Evolutionary conservation across 2,888 invertebrate species (phyloP), one percentile per base, ranked within the genome.

Genomic region (Pheosia tremula): DNA sequence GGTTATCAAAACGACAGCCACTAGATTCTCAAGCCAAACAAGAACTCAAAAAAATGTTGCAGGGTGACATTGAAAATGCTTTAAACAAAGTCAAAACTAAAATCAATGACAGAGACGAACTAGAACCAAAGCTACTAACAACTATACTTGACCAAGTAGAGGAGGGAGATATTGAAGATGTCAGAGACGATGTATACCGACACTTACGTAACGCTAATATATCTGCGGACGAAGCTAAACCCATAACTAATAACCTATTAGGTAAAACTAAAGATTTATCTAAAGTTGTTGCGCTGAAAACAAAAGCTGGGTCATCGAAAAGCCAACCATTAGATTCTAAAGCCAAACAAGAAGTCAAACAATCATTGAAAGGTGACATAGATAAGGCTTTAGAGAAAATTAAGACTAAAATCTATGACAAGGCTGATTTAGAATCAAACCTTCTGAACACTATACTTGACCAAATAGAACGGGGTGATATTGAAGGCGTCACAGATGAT

Each of bases 181-280:
- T 39, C 4, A 38, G 39, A 13, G 36, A 55, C 39, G 36, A 55
- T 8, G 36, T 55, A 39, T 39, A 39, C 13, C 39, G 10, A 3
- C 10, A 13, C 3, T 37, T 55, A 39, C 55, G 55, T 39, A 63
- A 63, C 9, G 62, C 55, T 3, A 60, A 66, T 36, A 11, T 75
- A 39, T 59, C 72, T n/a, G 45, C 71, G 5, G 67, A 71, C 4
- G 66, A 69, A 57, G 66, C 66, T 10, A 64, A 64, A 13, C 59
- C 65, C 41, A 66, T 77, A 59, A 62, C 66, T 8, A 57, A 47
- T 36, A 59, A 59, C 7, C 11, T 55, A 11, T 39, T 55, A 13
- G 13, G 55, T 1, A 39, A 39, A 55, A 39, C 39, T 8, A 38
- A 39, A 39, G 8, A 39, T 13, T 7, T 55, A 55, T 55, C 55